A percentile compares a stretch with the other conserved stretches of the same genome.
Evolutionary conservation across 2,888 invertebrate genomes (phyloP).

Genomic region (Hemistola chrysoprasaria): DNA sequence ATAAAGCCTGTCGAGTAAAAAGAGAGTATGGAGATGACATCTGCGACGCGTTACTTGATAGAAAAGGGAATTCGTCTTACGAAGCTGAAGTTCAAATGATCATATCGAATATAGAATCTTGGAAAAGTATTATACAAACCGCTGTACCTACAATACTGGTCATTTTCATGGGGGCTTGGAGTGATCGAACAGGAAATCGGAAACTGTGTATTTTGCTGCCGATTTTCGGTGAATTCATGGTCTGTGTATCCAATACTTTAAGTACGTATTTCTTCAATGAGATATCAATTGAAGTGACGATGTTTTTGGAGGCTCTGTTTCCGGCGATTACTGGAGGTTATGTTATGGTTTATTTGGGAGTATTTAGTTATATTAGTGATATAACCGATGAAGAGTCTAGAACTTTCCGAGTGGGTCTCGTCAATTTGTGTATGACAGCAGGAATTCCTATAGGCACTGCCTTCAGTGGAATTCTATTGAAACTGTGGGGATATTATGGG

Average conservation of each 20-base stretch:
- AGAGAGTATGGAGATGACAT: constrained; percentile 54
- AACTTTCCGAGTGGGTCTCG: constrained; percentile 83
- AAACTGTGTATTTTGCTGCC: constrained; percentile 82
- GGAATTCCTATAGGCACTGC: constrained; percentile 82
- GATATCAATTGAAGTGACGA: constrained; percentile 77
- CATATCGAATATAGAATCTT: constrained; percentile 77
- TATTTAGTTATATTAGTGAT: constrained; percentile 84
- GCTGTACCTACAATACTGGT: constrained; percentile 78
- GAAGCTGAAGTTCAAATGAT: constrained; percentile 83
- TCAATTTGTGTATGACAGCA: constrained; percentile 81
- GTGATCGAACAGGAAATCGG: constrained; percentile 80
- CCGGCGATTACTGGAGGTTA: constrained; percentile 79
- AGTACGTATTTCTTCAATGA: constrained; percentile 79
- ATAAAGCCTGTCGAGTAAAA: constrained; percentile 68
- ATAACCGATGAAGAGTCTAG: constrained; percentile 77
- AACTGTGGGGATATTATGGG: constrained; percentile 67
- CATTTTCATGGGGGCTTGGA: constrained; percentile 84
- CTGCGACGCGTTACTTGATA: constrained; percentile 59
- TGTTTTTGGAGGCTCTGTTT: constrained; percentile 78
- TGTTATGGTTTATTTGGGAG: constrained; percentile 79
- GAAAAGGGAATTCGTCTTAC: constrained; percentile 74
- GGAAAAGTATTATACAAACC: constrained; percentile 81
- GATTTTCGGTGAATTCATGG: constrained; percentile 75
- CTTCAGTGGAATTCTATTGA: constrained; percentile 75
- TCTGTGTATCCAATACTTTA: constrained; percentile 69